Evolutionary conservation across 2,113 vertebrate genomes (phyloP), one percentile per base, ranked within the genome.

Genomic region (Pterocles gutturalis): DNA sequence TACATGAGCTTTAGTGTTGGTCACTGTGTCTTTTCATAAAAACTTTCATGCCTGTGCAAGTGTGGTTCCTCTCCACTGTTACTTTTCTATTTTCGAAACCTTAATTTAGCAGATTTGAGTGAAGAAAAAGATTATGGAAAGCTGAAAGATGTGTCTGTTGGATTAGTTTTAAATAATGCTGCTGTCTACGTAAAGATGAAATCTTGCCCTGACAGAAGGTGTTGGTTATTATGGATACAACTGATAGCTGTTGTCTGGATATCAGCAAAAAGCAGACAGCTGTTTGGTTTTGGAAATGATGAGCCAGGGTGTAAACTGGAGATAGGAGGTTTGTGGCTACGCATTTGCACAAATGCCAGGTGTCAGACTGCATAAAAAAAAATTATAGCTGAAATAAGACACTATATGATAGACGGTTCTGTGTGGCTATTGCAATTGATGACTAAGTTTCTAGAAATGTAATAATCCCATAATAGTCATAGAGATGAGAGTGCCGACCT

Each of bases 11-110:
- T n/a, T 36, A 13, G 18, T 18, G 49, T 13, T 80, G 67, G 13
- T 41, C 6, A 1, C 29, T 69, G 43, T 19, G 36, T 36, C 29
- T 80, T 60, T 55, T 57, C 1, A 1, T 51, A 34, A 51, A 73
- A 46, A 26, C 72, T 80, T n/a, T 8, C 26, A 2, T 76, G 22
- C 19, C 19, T 83, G 43, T 80, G 17, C 49, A 17, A 45, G 31
- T n/a, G 8, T 64, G 34, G 17, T 13, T 82, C 11, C 16, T 8
- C 13, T 10, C 20, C 10, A 1, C 1, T 1, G 5, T n/a, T 84
- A 6, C 3, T 83, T 38, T 53, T 17, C n/a, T 71, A 18, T 34
- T 76, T 49, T 65, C 28, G 45, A 38, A 53, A 49, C 49, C n/a
- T 43, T 41, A 31, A 66, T 22, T 29, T n/a, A 22, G 31, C 34